Evolutionary conservation across 2,888 invertebrate genomes (phyloP).

Genomic region (Neocrepidodera transversa): DNA sequence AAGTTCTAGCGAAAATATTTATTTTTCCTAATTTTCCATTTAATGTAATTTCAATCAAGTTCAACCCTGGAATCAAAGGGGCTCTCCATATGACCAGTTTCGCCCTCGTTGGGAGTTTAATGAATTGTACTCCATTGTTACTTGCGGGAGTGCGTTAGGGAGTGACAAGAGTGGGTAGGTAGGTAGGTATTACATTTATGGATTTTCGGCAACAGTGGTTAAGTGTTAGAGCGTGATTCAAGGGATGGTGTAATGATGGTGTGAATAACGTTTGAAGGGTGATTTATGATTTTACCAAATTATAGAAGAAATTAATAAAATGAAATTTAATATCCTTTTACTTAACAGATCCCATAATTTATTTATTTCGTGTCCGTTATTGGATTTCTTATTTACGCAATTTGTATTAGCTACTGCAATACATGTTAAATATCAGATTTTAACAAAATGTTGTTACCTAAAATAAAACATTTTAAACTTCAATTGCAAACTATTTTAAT

Average conservation of each 20-base stretch:
- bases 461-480: too few relatives aligned
- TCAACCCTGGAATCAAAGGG: constrained; percentile 20
- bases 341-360: too few relatives aligned
- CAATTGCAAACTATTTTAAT: too few relatives aligned
- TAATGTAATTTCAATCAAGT: not conserved
- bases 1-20: too few relatives aligned
- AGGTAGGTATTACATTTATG: constrained; percentile 28
- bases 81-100: constrained; percentile 17
- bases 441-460: too few relatives aligned
- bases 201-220: constrained; percentile 27
- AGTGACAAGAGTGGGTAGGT: constrained; percentile 42
- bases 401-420: too few relatives aligned
- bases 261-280: constrained; percentile 10
- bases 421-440: too few relatives aligned
- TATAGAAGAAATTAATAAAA: not conserved
- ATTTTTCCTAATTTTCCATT: too few relatives aligned
- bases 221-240: constrained; percentile 19
- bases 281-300: constrained; percentile 5
- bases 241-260: constrained; percentile 21
- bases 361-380: too few relatives aligned
- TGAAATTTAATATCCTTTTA: too few relatives aligned
- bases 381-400: too few relatives aligned
- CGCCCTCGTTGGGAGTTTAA: constrained; percentile 45
- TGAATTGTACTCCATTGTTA: constrained; percentile 54
- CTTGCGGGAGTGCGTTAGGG: constrained; percentile 43